phyloP scores from a whole-genome alignment of 2,888 invertebrate species.

The Argyresthia albistria region DNA sequence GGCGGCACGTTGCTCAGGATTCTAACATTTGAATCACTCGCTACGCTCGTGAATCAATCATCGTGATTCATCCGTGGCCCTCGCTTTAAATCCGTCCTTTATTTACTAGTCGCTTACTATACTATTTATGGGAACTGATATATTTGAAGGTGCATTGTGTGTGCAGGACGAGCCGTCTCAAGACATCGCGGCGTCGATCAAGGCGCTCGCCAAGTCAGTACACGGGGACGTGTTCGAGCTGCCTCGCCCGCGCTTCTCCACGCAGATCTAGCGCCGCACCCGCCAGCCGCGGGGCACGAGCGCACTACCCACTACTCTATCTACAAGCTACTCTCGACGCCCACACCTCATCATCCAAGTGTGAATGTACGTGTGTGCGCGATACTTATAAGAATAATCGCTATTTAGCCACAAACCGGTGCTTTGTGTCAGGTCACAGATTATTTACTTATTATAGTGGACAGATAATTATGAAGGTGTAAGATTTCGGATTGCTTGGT shows the following conservation, averaged over 20 bases:
- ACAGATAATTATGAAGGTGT: background rate
- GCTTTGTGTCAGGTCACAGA: background rate
- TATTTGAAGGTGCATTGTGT: background rate
- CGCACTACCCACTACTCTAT: background rate
- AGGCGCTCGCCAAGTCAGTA: constrained; percentile 92
- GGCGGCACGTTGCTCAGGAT: no score
- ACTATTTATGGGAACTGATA: no score
- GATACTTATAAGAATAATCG: background rate
- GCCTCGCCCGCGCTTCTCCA: constrained; percentile 88
- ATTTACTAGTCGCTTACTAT: no score
- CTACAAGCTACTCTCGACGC: background rate
- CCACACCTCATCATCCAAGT: no score
- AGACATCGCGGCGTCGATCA: constrained; percentile 92
- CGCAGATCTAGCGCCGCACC: constrained; percentile 77
- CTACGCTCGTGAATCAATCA: no score
- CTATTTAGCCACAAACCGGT: background rate
- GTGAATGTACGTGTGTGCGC: background rate
- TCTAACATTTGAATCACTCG: no score
- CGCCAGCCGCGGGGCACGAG: background rate
- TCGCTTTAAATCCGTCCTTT: no score
- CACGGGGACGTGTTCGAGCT: constrained; percentile 93
- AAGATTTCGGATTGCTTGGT: background rate
- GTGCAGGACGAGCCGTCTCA: constrained; percentile 75
- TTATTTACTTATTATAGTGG: no score
- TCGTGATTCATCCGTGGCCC: no score